phyloP scores from a whole-genome alignment of 2,797 vertebrate genomes.

The Pseudochaenichthys georgianus region DNA sequence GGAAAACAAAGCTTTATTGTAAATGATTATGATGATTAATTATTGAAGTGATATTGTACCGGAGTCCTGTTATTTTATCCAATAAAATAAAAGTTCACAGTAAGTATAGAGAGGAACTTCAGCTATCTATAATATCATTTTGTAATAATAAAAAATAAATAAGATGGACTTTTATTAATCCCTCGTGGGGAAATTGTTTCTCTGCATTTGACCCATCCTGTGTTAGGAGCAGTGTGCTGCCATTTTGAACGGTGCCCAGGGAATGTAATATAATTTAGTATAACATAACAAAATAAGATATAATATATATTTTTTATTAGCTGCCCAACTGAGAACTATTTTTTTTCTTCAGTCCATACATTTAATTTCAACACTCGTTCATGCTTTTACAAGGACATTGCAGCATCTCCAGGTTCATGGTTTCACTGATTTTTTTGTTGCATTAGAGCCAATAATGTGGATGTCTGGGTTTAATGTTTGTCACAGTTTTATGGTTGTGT shows the following conservation, averaged over 20 bases:
- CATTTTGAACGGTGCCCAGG: too few species aligned
- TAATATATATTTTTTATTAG: constrained; percentile 5
- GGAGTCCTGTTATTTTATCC: not conserved
- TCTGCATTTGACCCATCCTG: too few species aligned
- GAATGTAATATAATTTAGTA: too few species aligned
- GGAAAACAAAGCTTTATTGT: constrained; percentile 26
- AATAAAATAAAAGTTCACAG: not conserved
- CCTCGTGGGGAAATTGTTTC: too few species aligned
- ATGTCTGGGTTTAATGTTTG: not conserved
- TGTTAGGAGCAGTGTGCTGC: too few species aligned
- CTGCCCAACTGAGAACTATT: constrained; percentile 2
- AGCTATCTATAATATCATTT: too few species aligned
- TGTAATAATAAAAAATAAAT: too few species aligned
- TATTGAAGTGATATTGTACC: not conserved
- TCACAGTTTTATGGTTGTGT: constrained; percentile 4
- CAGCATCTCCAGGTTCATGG: not conserved
- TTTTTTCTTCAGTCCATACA: not conserved
- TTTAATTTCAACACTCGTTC: not conserved
- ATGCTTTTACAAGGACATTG: constrained; percentile 3
- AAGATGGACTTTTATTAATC: too few species aligned
- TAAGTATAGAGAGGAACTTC: too few species aligned
- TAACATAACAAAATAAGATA: too few species aligned
- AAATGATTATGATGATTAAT: constrained; percentile 16
- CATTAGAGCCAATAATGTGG: constrained; percentile 26
- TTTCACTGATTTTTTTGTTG: not conserved